These are phyloP conservation scores for Unio pictorum DNA, from an alignment of 2,888 invertebrate genomes.

Conservation along the genomic window DNA sequence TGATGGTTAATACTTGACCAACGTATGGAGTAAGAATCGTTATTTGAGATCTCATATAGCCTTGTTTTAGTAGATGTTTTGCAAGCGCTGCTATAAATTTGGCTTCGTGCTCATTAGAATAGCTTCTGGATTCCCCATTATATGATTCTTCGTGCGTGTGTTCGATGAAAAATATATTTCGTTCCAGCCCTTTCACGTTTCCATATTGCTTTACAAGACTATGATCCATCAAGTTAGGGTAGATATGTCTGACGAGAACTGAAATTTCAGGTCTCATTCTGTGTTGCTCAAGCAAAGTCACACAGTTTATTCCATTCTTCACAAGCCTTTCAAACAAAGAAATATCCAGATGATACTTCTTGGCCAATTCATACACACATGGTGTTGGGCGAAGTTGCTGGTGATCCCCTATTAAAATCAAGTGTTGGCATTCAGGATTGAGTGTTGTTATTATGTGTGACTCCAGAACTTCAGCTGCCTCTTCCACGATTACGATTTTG, in stretches of 20 bases:
- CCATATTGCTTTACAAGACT: constrained; percentile 47
- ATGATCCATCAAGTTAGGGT: constrained; percentile 59
- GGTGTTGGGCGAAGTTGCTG: constrained; percentile 84
- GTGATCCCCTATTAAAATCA: constrained; percentile 88
- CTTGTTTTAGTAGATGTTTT: constrained; percentile 62
- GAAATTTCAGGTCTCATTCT: constrained; percentile 69
- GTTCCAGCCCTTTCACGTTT: constrained; percentile 52
- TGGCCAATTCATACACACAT: constrained; percentile 80
- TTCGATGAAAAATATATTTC: constrained; percentile 62
- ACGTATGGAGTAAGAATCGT: constrained; percentile 67
- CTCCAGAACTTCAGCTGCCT: constrained; percentile 90
- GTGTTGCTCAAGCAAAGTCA: constrained; percentile 68
- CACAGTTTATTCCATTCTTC: constrained; percentile 76
- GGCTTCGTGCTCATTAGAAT: constrained; percentile 35
- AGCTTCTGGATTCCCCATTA: constrained; percentile 30
- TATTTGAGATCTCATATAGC: constrained; percentile 57
- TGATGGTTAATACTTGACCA: constrained; percentile 57
- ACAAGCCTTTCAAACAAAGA: constrained; percentile 88
- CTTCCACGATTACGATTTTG: constrained; percentile 79
- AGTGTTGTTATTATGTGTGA: constrained; percentile 85
- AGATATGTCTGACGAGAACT: constrained; percentile 55
- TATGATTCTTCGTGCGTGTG: constrained; percentile 23
- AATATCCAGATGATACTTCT: constrained; percentile 80
- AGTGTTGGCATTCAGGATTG: constrained; percentile 82
- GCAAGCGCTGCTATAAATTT: constrained; percentile 42